These are phyloP conservation scores for Setipinna tenuifilis DNA, from an alignment of 2,797 vertebrate genomes.

Conservation along the genomic window DNA sequence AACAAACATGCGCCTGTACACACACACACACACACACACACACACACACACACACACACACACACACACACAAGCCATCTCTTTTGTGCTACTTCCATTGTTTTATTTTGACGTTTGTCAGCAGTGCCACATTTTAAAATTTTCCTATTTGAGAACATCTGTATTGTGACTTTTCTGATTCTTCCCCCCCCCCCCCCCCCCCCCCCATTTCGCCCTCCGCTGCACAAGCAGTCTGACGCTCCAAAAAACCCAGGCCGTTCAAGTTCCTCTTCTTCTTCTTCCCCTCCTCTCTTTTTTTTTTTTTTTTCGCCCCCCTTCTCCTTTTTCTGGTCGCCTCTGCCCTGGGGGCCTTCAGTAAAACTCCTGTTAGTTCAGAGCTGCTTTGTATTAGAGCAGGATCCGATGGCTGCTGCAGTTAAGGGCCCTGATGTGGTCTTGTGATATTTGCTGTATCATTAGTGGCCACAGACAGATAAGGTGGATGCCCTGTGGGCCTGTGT, in stretches of 20 bases:
- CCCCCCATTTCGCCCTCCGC: neutral
- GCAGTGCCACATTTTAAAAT: neutral
- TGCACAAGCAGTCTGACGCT: neutral
- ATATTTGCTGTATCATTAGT: slow-evolving; percentile 4
- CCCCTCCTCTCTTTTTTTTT: neutral
- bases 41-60: no score
- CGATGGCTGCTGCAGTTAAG: slow-evolving; percentile 6
- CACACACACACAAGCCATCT: no score
- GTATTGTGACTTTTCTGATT: neutral
- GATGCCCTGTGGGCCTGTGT: neutral
- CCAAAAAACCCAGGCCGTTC: neutral
- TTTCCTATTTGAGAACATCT: neutral
- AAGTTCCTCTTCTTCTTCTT: neutral
- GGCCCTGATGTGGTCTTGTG: slow-evolving; percentile 14
- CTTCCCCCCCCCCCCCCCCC: no score
- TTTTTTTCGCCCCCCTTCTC: neutral
- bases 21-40: no score
- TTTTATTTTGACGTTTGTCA: neutral
- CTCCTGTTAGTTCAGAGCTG: slow-evolving; percentile 2
- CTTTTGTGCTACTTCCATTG: neutral
- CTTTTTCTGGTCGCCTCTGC: neutral
- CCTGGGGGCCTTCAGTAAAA: neutral
- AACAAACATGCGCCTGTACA: no score
- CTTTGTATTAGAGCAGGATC: slow-evolving; percentile 21
- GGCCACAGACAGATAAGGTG: slow-evolving; percentile 15